Base-by-base conservation (phyloP, 2,113 vertebrate genomes). In the Catharus fuscescens region DNA sequence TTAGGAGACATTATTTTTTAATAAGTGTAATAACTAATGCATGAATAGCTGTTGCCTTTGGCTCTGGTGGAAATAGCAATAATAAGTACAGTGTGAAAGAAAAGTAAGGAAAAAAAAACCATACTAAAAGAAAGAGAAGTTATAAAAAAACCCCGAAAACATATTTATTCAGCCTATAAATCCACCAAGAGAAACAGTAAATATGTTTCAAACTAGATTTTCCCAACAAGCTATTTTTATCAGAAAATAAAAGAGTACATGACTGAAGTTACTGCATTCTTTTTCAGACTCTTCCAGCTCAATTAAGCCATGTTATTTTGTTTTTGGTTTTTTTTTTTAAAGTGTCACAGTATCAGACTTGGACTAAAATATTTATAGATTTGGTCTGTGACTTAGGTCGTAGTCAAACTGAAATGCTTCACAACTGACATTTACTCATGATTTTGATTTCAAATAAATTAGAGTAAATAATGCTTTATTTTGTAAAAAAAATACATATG, bases 41-140 rank as follows among this genome's bases (percentile, higher is more conserved):
- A 88, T 84, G 72, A 93, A 59, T 73, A 28, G 48, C 32, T 94
- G 32, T 84, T 92, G 52, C 72, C 60, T 84, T 71, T 92, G 76
- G 60, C 69, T 83, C 38, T 74, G 10, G 34, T 52, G 18, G 34
- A 80, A 94, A 15, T 45, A 76, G 31, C 10, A 90, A 61, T 69
- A 92, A 36, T 38, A 84, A 83, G 12, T 72, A 79, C 3, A 59
- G 32, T 31, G 18, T 54, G 32, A 87, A 90, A 80, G 31, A 74
- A 86, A 88, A 83, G 50, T 18, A 84, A 62, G 13, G 3, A 59
- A 80, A 82, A 66, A 56, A 76, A 76, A 20, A 0, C 2, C 21
- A 25, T 42, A 60, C 11, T 23, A 80, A 36, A 72, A 65, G 48
- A 66, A 93, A 78, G 25, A 67, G 16, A 71, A 36, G 3, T 12